Evolutionary conservation across 2,113 vertebrate genomes (phyloP).

Genomic region (Tychaedon coryphoeus): DNA sequence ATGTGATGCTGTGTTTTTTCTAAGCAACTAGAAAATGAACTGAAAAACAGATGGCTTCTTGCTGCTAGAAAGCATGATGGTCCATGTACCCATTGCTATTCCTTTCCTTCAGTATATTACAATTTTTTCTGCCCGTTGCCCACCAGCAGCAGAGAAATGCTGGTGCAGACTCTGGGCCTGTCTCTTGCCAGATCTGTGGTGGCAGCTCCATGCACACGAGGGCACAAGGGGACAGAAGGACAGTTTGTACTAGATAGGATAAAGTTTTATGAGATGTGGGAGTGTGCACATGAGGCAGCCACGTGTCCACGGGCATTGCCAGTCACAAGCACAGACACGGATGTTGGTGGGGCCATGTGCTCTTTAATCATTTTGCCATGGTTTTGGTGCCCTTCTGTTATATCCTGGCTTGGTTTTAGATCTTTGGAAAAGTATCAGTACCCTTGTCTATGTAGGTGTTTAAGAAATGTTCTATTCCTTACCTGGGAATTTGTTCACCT

Average conservation of each 20-base stretch:
- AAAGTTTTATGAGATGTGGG: fast-evolving
- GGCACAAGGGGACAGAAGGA: neutral
- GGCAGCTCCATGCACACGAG: fast-evolving
- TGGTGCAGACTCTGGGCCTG: neutral
- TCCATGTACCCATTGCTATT: neutral
- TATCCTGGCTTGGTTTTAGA: neutral
- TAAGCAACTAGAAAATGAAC: neutral
- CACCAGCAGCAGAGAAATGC: neutral
- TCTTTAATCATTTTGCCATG: neutral
- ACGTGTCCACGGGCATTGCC: fast-evolving
- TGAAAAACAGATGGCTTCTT: neutral
- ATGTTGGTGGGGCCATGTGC: fast-evolving
- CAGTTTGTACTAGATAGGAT: neutral
- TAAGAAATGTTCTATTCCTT: conserved; percentile 44
- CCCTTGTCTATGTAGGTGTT: neutral
- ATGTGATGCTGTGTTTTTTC: neutral
- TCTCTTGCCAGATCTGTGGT: fast-evolving
- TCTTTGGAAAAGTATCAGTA: neutral
- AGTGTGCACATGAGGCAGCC: neutral
- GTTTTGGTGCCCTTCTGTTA: neutral
- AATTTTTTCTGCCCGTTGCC: neutral
- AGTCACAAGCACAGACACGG: fast-evolving
- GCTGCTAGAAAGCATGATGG: neutral
- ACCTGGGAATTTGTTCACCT: conserved; percentile 22
- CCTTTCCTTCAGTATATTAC: neutral